Evolutionary conservation across 2,888 invertebrate genomes (phyloP).

Genomic region (Papilio protenor): DNA sequence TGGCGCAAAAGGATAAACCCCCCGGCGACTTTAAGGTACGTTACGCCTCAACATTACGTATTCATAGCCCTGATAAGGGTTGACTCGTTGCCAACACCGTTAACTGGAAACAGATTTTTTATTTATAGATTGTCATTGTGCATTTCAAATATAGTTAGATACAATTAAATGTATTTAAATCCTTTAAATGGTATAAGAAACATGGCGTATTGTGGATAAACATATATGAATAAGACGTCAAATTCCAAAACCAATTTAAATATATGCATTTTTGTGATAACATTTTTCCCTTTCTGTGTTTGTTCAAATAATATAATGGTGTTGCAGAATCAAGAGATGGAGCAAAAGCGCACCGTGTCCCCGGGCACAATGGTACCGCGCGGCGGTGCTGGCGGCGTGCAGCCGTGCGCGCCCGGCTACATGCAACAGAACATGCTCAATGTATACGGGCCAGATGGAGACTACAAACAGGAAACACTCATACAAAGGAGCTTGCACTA

Average conservation of each 20-base stretch:
- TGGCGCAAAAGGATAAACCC: slow-evolving; percentile 86
- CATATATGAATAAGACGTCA: too few species aligned
- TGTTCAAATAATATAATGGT: slow-evolving; percentile 23
- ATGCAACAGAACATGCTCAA: slow-evolving; percentile 61
- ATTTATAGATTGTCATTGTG: slow-evolving; percentile 49
- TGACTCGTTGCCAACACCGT: slow-evolving; percentile 64
- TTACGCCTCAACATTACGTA: slow-evolving; percentile 49
- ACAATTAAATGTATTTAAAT: slow-evolving; percentile 25
- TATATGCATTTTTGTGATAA: not conserved
- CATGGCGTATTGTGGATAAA: not conserved
- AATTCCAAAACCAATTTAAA: not conserved
- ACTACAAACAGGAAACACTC: slow-evolving; percentile 70
- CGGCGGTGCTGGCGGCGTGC: slow-evolving; percentile 51
- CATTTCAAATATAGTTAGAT: slow-evolving; percentile 43
- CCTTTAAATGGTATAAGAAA: slow-evolving; percentile 22
- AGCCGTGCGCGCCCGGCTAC: slow-evolving; percentile 58
- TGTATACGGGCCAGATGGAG: slow-evolving; percentile 59
- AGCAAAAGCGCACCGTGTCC: slow-evolving; percentile 63
- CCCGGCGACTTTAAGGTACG: slow-evolving; percentile 80
- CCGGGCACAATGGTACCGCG: slow-evolving; percentile 62
- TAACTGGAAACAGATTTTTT: slow-evolving; percentile 55
- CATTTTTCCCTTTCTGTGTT: not conserved
- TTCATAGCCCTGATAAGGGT: slow-evolving; percentile 69
- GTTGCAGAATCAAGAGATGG: slow-evolving; percentile 71
- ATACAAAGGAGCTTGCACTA: slow-evolving; percentile 77